Evolutionary conservation across 2,113 vertebrate species (phyloP).

Genomic region (Eidolon helvum): DNA sequence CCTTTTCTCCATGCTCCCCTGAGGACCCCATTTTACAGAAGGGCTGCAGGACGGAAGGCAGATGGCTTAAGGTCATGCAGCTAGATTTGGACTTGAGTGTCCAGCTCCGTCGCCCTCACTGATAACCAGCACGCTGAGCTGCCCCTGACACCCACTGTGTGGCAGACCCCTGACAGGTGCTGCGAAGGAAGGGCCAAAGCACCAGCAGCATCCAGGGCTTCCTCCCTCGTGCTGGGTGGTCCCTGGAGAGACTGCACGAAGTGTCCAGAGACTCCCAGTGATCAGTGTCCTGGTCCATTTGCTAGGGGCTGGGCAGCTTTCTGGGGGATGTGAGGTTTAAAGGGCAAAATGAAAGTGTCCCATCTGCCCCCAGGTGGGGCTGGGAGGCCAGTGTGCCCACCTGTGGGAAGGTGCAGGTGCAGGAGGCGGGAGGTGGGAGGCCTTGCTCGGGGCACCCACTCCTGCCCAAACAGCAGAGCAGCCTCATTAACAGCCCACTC

Average conservation of each 20-base stretch:
- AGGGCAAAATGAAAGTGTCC: not conserved
- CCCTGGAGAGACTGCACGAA: not conserved
- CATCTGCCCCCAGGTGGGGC: not conserved
- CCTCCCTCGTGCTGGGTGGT: not conserved
- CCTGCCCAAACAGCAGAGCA: rapidly evolving
- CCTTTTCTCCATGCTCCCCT: not conserved
- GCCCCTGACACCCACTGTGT: not conserved
- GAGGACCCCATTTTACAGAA: not conserved
- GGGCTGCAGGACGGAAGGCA: not conserved
- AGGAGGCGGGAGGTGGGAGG: not conserved
- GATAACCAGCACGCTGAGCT: rapidly evolving
- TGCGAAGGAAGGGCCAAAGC: rapidly evolving
- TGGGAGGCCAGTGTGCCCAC: not conserved
- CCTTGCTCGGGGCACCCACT: not conserved
- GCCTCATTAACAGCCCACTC: not conserved
- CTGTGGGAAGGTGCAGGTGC: not conserved
- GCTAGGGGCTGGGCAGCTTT: not conserved
- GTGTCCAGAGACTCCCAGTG: not conserved
- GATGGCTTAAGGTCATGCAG: not conserved
- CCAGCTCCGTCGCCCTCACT: rapidly evolving
- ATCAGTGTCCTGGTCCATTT: not conserved
- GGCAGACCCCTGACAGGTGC: not conserved
- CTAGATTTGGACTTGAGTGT: not conserved
- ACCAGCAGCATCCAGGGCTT: rapidly evolving
- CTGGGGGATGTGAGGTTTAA: not conserved